Base-by-base conservation (phyloP, 2,113 vertebrate genomes). In the Canis aureus region DNA sequence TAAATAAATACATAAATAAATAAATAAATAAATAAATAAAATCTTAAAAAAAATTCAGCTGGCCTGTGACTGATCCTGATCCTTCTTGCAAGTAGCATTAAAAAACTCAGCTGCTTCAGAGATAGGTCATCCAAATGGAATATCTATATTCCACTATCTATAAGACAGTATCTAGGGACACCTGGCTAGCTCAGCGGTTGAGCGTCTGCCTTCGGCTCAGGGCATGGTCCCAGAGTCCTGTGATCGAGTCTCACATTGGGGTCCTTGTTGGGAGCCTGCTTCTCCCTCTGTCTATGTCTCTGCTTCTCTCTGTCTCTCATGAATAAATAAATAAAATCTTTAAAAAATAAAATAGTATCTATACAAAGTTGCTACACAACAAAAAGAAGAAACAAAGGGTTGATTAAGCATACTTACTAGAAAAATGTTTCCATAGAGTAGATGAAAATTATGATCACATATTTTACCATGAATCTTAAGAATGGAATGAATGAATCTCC, bases 361-460 rank as follows among this genome's bases (percentile, higher is more conserved):
- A 79, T 64, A 64, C n/a, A 71, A 49, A 85, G 25, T 71, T 80
- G 27, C 3, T 91, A 79, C n/a, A 29, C n/a, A 85, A 55, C 79
- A 43, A 62, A 83, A 89, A 84, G 60, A 67, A 57, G 10, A 83
- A 60, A 89, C 35, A 89, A 38, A 89, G 2, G 35, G 29, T 67
- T 59, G 53, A 59, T 29, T 88, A 92, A 78, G 10, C 32, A 78
- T 5, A 69, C 35, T 91, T n/a, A 49, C 43, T 35, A 62, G 95
- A 66, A 81, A 91, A 81, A 59, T 53, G 79, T 60, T 87, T 87
- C 57, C 15, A 55, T 0, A 90, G 32, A 90, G 60, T 27, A 85
- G 25, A 73, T 96, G 25, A 90, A 55, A 96, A 94, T 55, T 51
- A 74, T 94, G 59, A 80, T 91, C 73, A 73, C 73, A 66, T 9